Percentiles rank a stretch among this genome's conserved stretches.
phyloP scores from a whole-genome alignment of 2,113 vertebrate genomes.

The Herpetotheres cachinnans region DNA sequence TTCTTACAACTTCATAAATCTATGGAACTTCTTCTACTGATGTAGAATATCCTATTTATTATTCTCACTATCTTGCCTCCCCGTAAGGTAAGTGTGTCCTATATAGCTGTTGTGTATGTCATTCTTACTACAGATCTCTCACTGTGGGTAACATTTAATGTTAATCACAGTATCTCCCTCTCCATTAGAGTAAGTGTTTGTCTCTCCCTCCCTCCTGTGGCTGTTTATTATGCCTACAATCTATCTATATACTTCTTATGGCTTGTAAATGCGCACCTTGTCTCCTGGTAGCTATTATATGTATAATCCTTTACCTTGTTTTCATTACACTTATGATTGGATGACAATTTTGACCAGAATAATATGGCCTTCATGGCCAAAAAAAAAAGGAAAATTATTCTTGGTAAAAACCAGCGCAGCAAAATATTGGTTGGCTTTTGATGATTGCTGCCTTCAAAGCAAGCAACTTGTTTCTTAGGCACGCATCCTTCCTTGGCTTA shows the following conservation, averaged over 20 bases:
- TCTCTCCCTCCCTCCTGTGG: conserved; percentile 61
- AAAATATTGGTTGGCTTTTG: neutral
- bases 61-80: neutral
- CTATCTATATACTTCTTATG: conserved; percentile 57
- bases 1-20: neutral
- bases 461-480: neutral
- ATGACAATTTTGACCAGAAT: conserved; percentile 18
- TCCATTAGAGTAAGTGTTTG: conserved; percentile 73
- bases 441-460: neutral
- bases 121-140: neutral
- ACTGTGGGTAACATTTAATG: conserved; percentile 20
- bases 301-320: conserved; percentile 45
- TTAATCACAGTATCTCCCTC: conserved; percentile 61
- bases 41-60: neutral
- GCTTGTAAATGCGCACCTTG: conserved; percentile 49
- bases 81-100: neutral
- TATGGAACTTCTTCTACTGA: neutral
- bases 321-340: conserved; percentile 30
- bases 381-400: neutral
- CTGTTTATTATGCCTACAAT: conserved; percentile 70
- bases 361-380: conserved; percentile 24
- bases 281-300: conserved; percentile 26
- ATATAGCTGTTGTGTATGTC: neutral
- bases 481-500: neutral
- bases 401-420: neutral